Percentiles rank a stretch among this genome's conserved stretches.
Evolutionary conservation across 2,888 invertebrate species (phyloP).

Genomic region (Bugulina stolonifera): DNA sequence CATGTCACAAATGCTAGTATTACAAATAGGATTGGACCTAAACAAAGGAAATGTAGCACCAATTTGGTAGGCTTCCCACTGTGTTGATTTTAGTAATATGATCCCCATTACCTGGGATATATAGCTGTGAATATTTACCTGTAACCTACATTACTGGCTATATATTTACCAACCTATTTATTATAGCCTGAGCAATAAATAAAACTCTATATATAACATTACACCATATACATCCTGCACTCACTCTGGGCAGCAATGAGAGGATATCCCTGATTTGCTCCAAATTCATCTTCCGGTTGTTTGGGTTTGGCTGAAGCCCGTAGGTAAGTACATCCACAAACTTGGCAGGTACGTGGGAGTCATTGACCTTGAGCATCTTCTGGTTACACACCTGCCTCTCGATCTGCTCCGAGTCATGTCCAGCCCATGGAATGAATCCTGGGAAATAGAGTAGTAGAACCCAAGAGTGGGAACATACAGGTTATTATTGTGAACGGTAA

Average conservation of each 20-base stretch:
- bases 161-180: no score
- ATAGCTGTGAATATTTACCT: no score
- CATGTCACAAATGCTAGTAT: no score
- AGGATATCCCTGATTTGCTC: slow-evolving; percentile 25
- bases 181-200: not conserved
- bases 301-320: slow-evolving; percentile 25
- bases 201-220: no score
- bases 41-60: no score
- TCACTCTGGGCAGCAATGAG: slow-evolving; percentile 21
- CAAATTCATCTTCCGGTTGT: slow-evolving; percentile 25
- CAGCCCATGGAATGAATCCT: slow-evolving; percentile 26
- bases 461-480: not conserved
- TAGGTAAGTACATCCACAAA: slow-evolving; percentile 23
- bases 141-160: no score
- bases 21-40: no score
- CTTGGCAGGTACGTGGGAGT: slow-evolving; percentile 19
- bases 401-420: slow-evolving; percentile 25
- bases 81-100: no score
- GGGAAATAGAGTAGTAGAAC: not conserved
- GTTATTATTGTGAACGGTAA: no score
- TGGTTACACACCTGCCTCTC: slow-evolving; percentile 7
- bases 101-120: no score
- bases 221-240: not conserved
- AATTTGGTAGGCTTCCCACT: no score
- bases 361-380: slow-evolving; percentile 25